Evolutionary conservation across 2,888 invertebrate species (phyloP).

Genomic region (Formica aserva): DNA sequence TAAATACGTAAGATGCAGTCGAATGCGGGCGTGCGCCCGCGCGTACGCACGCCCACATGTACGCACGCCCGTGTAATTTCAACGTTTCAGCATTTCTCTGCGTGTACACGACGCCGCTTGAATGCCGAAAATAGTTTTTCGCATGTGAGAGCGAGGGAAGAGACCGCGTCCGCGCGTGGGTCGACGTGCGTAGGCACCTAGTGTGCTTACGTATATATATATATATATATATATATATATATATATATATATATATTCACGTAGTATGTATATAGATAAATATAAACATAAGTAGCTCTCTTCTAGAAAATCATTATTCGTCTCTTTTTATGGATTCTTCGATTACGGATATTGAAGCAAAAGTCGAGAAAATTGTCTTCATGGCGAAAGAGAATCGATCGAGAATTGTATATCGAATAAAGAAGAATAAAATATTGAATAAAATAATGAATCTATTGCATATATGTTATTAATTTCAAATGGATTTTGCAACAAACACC

Average conservation of each 20-base stretch:
- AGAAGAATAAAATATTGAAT: not conserved
- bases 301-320: not conserved
- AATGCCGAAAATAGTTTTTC: conserved; percentile 77
- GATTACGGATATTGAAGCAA: not conserved
- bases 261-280: conserved; percentile 32
- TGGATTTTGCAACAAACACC: not conserved
- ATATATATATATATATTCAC: conserved; percentile 57
- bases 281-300: not conserved
- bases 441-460: not conserved
- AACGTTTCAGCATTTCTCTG: conserved; percentile 52
- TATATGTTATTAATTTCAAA: not conserved
- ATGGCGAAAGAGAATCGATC: not conserved
- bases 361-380: not conserved
- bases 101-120: conserved; percentile 42
- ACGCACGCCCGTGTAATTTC: conserved; percentile 62
- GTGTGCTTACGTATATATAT: conserved; percentile 56
- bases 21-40: conserved; percentile 33
- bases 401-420: not conserved
- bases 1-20: conserved; percentile 54
- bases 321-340: not conserved
- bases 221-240: conserved; percentile 60
- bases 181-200: conserved; percentile 47
- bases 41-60: not conserved
- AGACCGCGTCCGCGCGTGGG: conserved; percentile 55
- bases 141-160: conserved; percentile 56